Evolutionary conservation across 2,888 invertebrate species (phyloP).

Genomic region (Protodeltote pygarga): DNA sequence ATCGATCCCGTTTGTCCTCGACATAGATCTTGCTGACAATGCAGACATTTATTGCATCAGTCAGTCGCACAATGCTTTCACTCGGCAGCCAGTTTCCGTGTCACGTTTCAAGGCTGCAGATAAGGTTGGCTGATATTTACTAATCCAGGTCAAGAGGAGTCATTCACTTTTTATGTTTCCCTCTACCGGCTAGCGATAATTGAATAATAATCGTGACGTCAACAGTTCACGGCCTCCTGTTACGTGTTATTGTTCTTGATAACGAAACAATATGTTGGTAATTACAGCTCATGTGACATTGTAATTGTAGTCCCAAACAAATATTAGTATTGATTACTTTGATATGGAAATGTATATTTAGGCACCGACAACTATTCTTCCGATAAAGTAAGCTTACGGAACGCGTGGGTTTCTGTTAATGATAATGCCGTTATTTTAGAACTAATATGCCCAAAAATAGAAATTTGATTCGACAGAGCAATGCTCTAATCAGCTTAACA

Average conservation of each 20-base stretch:
- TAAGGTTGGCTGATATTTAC: conserved; percentile 76
- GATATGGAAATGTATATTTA: conserved; percentile 5
- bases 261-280: conserved; percentile 52
- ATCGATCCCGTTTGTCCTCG: conserved; percentile 60
- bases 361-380: background rate
- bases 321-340: conserved; percentile 17
- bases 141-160: conserved; percentile 80
- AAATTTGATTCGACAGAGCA: conserved; percentile 54
- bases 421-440: conserved; percentile 5
- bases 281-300: conserved; percentile 42
- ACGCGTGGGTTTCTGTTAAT: background rate
- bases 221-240: conserved; percentile 67
- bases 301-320: conserved; percentile 33
- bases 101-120: conserved; percentile 83
- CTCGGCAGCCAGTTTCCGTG: conserved; percentile 78
- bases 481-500: conserved; percentile 66
- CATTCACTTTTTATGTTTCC: conserved; percentile 78
- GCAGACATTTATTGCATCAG: conserved; percentile 71
- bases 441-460: conserved; percentile 24
- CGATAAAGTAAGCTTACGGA: no score
- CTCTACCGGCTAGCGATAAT: conserved; percentile 70
- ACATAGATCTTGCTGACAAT: conserved; percentile 67
- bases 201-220: conserved; percentile 70
- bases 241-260: conserved; percentile 62
- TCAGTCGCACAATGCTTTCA: conserved; percentile 81